Conservation (phyloP, 2,797 vertebrate species). For the Limnodromus scolopaceus region DNA sequence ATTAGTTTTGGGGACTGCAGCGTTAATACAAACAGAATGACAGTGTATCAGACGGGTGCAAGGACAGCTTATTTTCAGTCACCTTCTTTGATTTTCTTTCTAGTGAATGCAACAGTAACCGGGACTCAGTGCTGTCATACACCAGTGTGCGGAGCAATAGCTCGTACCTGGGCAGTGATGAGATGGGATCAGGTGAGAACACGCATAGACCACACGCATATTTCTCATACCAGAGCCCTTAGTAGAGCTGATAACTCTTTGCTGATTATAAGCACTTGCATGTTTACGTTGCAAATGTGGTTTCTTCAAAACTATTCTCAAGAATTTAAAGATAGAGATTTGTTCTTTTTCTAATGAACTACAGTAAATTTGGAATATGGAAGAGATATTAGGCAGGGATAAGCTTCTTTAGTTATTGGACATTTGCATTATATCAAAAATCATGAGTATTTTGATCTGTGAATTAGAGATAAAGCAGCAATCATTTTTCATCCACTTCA, state of each 20-base stretch:
- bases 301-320: background rate
- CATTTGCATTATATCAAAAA: background rate
- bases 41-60: background rate
- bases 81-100: background rate
- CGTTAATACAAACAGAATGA: background rate
- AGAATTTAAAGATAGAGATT: background rate
- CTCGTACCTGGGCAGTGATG: constrained; percentile 96
- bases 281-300: background rate
- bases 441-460: background rate
- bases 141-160: constrained; percentile 97
- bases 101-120: constrained; percentile 98
- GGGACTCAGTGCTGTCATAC: constrained; percentile 96
- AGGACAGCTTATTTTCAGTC: background rate
- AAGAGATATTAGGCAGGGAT: background rate
- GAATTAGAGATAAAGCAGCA: background rate
- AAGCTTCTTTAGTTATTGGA: background rate
- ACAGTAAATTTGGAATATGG: background rate
- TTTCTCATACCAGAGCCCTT: background rate
- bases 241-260: background rate
- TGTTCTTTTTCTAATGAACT: background rate
- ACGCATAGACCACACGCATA: too few species aligned
- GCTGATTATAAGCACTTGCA: background rate
- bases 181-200: constrained; percentile 96
- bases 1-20: background rate
- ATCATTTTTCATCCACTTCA: background rate